Conservation (phyloP, 2,113 vertebrate species). For the Eleginops maclovinus region DNA sequence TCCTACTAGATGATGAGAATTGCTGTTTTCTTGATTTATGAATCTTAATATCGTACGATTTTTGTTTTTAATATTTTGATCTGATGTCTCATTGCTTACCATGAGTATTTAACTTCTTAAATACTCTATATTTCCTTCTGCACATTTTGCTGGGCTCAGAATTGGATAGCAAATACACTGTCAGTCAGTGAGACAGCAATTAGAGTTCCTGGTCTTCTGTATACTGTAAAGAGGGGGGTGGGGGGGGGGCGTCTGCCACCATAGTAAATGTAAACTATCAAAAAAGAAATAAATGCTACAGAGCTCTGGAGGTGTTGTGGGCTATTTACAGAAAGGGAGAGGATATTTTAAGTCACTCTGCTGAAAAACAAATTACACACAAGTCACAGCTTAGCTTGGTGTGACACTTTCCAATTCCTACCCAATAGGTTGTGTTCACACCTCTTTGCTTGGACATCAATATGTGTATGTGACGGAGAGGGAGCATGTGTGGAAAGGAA, state of each 20-base stretch:
- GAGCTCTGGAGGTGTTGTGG: constrained; percentile 51
- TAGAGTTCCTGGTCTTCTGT: constrained; percentile 26
- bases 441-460: constrained; percentile 71
- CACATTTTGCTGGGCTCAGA: constrained; percentile 11
- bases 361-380: constrained; percentile 73
- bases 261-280: constrained; percentile 49
- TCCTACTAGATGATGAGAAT: neutral
- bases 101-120: neutral
- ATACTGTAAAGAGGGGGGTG: neutral
- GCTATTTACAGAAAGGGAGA: constrained; percentile 68
- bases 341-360: constrained; percentile 72
- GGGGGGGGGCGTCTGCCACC: constrained; percentile 24
- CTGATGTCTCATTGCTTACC: neutral
- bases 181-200: constrained; percentile 9
- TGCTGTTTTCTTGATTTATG: neutral
- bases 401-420: constrained; percentile 81
- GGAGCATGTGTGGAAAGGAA: constrained; percentile 17
- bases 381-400: constrained; percentile 76
- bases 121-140: neutral
- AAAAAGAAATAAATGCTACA: constrained; percentile 38
- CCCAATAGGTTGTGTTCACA: constrained; percentile 79
- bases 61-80: neutral
- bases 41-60: neutral
- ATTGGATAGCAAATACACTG: constrained; percentile 31
- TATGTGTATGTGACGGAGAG: constrained; percentile 40